Percentiles rank a stretch among this genome's conserved stretches.
These are phyloP conservation scores for Asbolus verrucosus DNA, from an alignment of 1,140 invertebrate species.

Conservation along the genomic window DNA sequence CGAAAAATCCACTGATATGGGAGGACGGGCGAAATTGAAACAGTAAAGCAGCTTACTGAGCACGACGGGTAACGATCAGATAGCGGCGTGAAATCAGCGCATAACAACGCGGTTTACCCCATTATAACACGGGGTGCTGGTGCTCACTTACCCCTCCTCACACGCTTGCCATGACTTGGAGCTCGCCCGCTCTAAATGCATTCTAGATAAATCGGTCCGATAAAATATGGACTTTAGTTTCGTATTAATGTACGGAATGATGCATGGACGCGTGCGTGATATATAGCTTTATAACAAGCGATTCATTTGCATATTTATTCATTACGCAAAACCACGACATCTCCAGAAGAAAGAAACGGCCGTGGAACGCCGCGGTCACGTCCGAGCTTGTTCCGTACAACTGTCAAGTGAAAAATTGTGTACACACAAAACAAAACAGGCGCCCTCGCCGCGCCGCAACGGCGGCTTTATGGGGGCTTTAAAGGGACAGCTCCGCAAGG, in stretches of 20 bases:
- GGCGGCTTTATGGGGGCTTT: not conserved
- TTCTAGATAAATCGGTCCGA: constrained; percentile 64
- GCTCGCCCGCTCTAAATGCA: constrained; percentile 61
- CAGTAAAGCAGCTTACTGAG: constrained; percentile 58
- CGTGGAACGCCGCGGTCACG: not conserved
- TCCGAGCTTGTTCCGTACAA: constrained; percentile 34
- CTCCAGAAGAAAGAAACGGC: no score
- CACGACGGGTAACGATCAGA: constrained; percentile 60
- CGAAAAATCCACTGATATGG: constrained; percentile 22
- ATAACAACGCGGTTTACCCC: constrained; percentile 65
- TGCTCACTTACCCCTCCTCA: constrained; percentile 52
- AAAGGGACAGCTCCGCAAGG: no score
- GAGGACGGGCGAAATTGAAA: constrained; percentile 56
- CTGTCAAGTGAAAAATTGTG: constrained; percentile 50
- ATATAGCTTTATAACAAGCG: constrained; percentile 60
- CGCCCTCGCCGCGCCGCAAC: no score
- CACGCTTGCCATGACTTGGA: constrained; percentile 56
- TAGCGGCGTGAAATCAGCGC: constrained; percentile 64
- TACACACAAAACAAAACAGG: no score
- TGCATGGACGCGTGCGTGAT: constrained; percentile 59
- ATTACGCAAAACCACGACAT: constrained; percentile 10
- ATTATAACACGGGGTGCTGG: constrained; percentile 60
- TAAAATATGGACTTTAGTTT: constrained; percentile 64
- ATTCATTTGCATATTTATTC: constrained; percentile 50
- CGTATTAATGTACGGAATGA: constrained; percentile 60